These are phyloP conservation scores for Bos taurus DNA, from an alignment of 2,113 vertebrate genomes.

Conservation along the genomic window DNA sequence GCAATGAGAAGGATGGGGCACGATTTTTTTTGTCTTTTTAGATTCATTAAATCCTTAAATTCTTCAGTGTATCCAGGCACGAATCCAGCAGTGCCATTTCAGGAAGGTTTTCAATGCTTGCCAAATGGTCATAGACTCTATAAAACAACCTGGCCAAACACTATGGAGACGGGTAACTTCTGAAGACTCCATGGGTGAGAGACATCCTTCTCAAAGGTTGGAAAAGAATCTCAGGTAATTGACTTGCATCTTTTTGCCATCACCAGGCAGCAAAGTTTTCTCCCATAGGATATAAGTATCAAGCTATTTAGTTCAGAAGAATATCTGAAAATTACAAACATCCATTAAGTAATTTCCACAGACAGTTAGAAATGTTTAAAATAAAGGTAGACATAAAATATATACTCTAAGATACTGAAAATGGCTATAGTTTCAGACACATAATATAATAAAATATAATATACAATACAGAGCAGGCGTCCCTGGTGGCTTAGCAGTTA, in stretches of 20 bases:
- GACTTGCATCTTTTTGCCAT: background rate
- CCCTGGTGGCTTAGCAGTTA: background rate
- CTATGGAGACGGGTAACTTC: background rate
- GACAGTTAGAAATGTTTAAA: background rate
- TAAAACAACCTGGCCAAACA: background rate
- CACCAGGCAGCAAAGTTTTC: background rate
- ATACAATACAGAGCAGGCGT: rapidly evolving
- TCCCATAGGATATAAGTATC: background rate
- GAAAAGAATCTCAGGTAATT: rapidly evolving
- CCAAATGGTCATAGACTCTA: background rate
- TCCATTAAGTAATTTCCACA: background rate
- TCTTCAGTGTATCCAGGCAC: background rate
- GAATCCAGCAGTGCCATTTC: background rate
- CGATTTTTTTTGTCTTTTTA: background rate
- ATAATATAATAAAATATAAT: background rate
- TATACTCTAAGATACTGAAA: background rate
- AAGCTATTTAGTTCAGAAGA: background rate
- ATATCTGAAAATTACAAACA: background rate
- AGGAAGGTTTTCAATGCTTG: background rate
- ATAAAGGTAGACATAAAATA: background rate
- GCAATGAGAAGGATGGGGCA: background rate
- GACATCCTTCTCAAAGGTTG: background rate
- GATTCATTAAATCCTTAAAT: background rate
- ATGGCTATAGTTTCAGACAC: background rate
- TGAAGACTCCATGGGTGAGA: background rate